Evolutionary conservation across 2,797 vertebrate genomes (phyloP), one percentile per base, ranked within the genome.

Genomic region (Neosalanx taihuensis): DNA sequence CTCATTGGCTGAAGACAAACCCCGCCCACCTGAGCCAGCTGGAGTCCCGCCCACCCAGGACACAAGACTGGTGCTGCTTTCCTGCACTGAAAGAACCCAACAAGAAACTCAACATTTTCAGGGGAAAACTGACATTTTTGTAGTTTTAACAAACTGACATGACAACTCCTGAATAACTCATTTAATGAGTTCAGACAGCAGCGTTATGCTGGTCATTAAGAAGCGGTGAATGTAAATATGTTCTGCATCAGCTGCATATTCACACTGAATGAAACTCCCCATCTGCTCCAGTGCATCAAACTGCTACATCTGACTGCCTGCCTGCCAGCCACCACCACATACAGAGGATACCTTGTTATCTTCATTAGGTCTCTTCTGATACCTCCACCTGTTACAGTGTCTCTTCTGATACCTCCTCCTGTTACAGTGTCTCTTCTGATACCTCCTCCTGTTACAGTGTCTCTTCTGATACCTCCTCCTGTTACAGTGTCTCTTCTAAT

Each of bases 1-100:
- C 18, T 64, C 33, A n/a, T n/a, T 64, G 62, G 18, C 31, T 64
- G 62, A 7, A 20, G 31, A n/a, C 33, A 41, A 64, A 64, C 33
- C 62, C 62, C 62, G 20, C 62, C 33, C 62, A 64, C 35, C 62
- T 64, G 62, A 64, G 4, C n/a, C 30, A 64, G 62, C 62, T 64
- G 31, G 62, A 64, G 62, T 4, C 20, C 37, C 17, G 41, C 37
- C 13, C 62, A 64, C 33, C 62, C 62, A 64, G 62, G 62, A 64
- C n/a, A 37, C n/a, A 4, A 33, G 33, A 12, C 30, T 20, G n/a
- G 23, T n/a, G 20, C 62, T 64, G 29, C 62, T 64, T n/a, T 35
- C 62, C 10, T 64, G 18, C n/a, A 41, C 33, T 18, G 10, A 33
- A 10, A 17, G 30, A 64, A 37, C 62, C 62, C n/a, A 7, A 64